A percentile compares a stretch with the other conserved stretches of the same genome.
Evolutionary conservation across 2,888 invertebrate genomes (phyloP).

Genomic region (Platycheirus albimanus): DNA sequence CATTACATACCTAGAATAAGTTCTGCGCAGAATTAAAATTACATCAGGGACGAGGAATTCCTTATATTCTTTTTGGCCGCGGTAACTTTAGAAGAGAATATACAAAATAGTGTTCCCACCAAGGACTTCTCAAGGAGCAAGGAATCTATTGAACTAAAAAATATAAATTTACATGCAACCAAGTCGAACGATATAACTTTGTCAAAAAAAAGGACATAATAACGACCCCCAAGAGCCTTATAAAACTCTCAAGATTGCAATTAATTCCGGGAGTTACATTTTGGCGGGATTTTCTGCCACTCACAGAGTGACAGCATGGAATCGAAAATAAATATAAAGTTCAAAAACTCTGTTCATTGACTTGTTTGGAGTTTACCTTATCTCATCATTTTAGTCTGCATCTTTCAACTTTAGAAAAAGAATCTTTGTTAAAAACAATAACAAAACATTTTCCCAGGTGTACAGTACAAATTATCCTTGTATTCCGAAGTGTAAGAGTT

Average conservation of each 20-base stretch:
- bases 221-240: background rate
- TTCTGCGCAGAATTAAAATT: slow-evolving; percentile 18
- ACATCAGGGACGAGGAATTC: slow-evolving; percentile 23
- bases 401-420: no score
- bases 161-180: background rate
- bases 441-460: no score
- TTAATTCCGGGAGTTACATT: background rate
- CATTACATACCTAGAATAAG: slow-evolving; percentile 37
- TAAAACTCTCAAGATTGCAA: background rate
- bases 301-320: no score
- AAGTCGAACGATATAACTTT: background rate
- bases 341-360: no score
- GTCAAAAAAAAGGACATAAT: background rate
- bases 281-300: background rate
- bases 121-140: background rate
- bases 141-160: background rate
- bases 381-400: no score
- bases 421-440: no score
- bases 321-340: no score
- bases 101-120: no score
- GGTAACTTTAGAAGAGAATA: no score
- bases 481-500: no score
- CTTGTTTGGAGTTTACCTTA: no score
- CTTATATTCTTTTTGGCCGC: background rate
- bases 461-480: no score